Percentiles rank a stretch among this genome's conserved stretches.
These are phyloP conservation scores for Sarcophilus harrisii DNA, from an alignment of 2,797 vertebrate genomes.

Conservation along the genomic window DNA sequence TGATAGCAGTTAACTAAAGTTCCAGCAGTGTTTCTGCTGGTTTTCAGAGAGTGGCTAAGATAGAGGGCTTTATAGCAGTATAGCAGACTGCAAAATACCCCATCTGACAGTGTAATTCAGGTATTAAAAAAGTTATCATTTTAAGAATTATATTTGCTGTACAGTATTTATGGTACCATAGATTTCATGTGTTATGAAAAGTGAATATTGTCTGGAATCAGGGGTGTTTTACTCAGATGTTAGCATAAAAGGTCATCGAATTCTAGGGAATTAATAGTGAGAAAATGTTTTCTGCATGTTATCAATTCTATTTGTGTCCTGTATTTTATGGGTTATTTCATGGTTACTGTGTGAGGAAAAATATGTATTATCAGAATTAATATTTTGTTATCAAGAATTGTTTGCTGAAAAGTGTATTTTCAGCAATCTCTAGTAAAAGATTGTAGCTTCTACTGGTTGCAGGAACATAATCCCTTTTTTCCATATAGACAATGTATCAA, in stretches of 20 bases:
- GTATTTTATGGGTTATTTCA: not conserved
- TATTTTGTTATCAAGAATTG: not conserved
- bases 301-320: not conserved
- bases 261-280: not conserved
- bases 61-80: not conserved
- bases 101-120: not conserved
- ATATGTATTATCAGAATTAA: not conserved
- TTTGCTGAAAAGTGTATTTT: not conserved
- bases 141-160: not conserved
- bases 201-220: not conserved
- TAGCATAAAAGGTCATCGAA: not conserved
- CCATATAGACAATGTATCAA: not conserved
- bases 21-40: not conserved
- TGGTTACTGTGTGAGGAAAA: not conserved
- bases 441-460: not conserved
- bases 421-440: not conserved
- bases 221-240: not conserved
- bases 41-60: not conserved
- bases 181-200: not conserved
- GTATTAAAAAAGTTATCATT: not conserved
- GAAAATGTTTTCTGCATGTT: not conserved
- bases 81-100: not conserved
- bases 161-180: not conserved
- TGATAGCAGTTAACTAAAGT: not conserved
- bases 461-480: not conserved